Percentiles rank a stretch among this genome's conserved stretches.
Conservation (phyloP, 2,113 vertebrate genomes). For the Coryphaenoides rupestris region DNA sequence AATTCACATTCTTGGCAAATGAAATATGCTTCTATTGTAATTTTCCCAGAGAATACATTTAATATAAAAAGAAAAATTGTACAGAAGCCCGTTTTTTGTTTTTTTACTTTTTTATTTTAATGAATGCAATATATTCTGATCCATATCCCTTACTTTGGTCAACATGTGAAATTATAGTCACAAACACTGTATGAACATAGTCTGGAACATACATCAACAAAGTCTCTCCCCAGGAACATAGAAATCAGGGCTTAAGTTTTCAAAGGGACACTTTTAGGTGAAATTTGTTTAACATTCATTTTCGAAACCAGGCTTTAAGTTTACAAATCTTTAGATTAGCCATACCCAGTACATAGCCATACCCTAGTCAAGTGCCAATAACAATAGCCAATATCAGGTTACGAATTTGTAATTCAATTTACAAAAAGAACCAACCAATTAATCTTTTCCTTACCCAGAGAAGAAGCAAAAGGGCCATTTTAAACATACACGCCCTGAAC, state of each 20-base stretch:
- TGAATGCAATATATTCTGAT: conserved; percentile 50
- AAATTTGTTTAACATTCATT: conserved; percentile 1
- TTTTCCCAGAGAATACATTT: no score
- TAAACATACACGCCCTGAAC: conserved; percentile 23
- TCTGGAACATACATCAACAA: conserved; percentile 22
- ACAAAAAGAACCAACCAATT: conserved; percentile 18
- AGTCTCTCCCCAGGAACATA: conserved; percentile 13
- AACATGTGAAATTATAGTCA: conserved; percentile 49
- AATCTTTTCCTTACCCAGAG: conserved; percentile 5
- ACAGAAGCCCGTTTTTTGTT: conserved; percentile 23
- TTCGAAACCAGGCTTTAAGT: background rate
- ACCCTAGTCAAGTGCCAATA: background rate
- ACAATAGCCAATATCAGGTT: no score
- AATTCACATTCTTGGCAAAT: no score
- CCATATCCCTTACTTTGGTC: conserved; percentile 50
- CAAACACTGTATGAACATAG: conserved; percentile 31
- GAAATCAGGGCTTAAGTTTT: conserved; percentile 7
- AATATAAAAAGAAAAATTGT: background rate
- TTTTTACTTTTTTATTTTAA: conserved; percentile 58
- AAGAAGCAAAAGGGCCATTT: conserved; percentile 14
- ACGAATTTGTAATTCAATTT: background rate
- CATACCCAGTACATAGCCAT: background rate
- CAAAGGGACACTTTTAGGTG: conserved; percentile 17
- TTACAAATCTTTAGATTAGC: background rate
- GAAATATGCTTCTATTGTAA: no score